Conservation (phyloP, 2,797 vertebrate species). For the Tympanoctomys barrerae region DNA sequence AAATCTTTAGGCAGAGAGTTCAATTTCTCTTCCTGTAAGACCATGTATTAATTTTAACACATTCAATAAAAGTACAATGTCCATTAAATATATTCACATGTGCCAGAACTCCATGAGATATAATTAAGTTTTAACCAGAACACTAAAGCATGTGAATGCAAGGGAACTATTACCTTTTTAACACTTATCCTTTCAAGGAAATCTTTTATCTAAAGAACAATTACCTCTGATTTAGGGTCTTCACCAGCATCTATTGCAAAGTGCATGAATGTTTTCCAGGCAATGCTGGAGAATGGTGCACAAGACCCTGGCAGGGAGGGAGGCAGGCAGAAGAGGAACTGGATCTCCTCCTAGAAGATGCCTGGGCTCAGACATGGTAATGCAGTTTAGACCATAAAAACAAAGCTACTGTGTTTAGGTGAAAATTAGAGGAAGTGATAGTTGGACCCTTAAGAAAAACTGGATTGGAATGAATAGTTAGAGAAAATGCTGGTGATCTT, state of each 20-base stretch:
- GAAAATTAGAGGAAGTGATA: neutral
- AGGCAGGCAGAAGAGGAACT: constrained; percentile 5
- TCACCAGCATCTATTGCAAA: constrained; percentile 52
- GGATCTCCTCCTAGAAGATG: neutral
- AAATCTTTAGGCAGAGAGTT: constrained; percentile 48
- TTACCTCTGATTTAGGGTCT: constrained; percentile 72
- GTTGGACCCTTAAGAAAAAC: neutral
- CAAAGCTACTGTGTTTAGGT: neutral
- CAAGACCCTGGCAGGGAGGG: neutral
- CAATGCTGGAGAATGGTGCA: neutral
- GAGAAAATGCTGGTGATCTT: neutral
- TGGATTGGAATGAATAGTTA: constrained; percentile 12
- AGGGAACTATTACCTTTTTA: constrained; percentile 66
- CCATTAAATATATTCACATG: constrained; percentile 23
- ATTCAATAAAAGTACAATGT: constrained; percentile 40
- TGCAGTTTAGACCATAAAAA: neutral
- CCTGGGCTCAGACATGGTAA: neutral
- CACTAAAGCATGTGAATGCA: constrained; percentile 63
- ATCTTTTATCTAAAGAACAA: constrained; percentile 74
- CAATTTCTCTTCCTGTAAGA: constrained; percentile 13
- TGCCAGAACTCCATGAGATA: constrained; percentile 50
- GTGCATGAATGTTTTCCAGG: constrained; percentile 53
- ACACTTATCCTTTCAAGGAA: constrained; percentile 77
- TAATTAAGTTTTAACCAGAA: constrained; percentile 67
- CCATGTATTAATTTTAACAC: constrained; percentile 68